Base-by-base conservation (phyloP, 2,113 vertebrate species). In the Chloropsis hardwickii region DNA sequence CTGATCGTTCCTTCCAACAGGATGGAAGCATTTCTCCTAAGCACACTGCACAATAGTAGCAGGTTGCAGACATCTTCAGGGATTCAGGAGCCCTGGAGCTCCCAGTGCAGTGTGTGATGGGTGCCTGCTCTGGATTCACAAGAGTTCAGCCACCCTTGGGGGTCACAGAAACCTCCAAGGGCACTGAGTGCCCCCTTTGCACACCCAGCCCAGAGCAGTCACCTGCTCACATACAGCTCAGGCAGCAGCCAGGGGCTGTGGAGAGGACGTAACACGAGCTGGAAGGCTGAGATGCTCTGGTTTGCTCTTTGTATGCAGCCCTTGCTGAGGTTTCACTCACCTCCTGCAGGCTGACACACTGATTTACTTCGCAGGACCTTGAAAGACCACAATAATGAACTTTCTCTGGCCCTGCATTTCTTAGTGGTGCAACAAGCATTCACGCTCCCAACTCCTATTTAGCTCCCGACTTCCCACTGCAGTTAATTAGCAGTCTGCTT, bases 281-380 rank as follows among this genome's bases (percentile, higher is more conserved):
- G 88, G 42, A 50, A 16, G 50, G 45, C 58, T 44, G 2, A 40
- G n/a, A 27, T 71, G 39, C 66, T 54, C 45, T 20, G 5, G 12
- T 56, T 54, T 91, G 53, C 81, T 81, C 64, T 69, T 70, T 48
- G 48, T 44, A 13, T 21, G 37, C 40, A 69, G 82, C 80, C 56
- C 62, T 71, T 61, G 66, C 54, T 65, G 87, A 82, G 66, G 57
- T 72, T 69, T 80, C 44, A 3, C 48, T 78, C 28, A 23, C 57
- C 78, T 85, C 8, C 3, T 61, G 40, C 0, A 16, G 70, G 24
- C 78, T 91, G 33, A 82, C 70, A 48, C 81, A 28, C 85, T 69
- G 88, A 76, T 90, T 92, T 85, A 90, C 88, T 93, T 84, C 31
- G 57, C 69, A 79, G 88, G 78, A 86, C 92, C 67, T 79, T n/a